Evolutionary conservation across 2,113 vertebrate species (phyloP).

Genomic region (Barnardius zonarius): DNA sequence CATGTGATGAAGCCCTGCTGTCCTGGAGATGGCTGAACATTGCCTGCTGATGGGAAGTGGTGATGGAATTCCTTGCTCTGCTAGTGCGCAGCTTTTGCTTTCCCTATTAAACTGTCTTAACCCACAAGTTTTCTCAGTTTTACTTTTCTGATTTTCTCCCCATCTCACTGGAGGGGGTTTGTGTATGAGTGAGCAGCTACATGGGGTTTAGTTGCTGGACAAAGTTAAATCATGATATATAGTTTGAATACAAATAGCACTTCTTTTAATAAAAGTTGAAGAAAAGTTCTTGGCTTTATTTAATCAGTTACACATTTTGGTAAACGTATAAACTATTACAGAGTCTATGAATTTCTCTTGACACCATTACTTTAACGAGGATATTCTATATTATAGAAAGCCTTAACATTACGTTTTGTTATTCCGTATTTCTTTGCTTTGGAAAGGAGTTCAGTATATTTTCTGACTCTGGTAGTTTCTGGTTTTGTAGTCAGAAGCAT

Average conservation of each 20-base stretch:
- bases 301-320: not conserved
- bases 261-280: not conserved
- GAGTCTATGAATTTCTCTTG: not conserved
- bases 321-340: not conserved
- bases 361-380: not conserved
- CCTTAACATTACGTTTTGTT: not conserved
- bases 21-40: not conserved
- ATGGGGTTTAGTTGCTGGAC: not conserved
- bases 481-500: not conserved
- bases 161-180: no score
- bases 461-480: not conserved
- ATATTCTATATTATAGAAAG: not conserved
- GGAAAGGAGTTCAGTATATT: not conserved
- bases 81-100: fast-evolving
- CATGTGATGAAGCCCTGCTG: fast-evolving
- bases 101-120: not conserved
- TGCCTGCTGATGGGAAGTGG: fast-evolving
- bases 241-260: not conserved
- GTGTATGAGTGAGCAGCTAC: fast-evolving
- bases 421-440: not conserved
- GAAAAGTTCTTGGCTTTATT: not conserved
- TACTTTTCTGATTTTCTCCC: not conserved
- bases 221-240: fast-evolving
- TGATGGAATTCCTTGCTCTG: not conserved
- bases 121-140: fast-evolving